Base-by-base conservation (phyloP, 1,140 invertebrate species). In the Ceratosolen fusciceps region DNA sequence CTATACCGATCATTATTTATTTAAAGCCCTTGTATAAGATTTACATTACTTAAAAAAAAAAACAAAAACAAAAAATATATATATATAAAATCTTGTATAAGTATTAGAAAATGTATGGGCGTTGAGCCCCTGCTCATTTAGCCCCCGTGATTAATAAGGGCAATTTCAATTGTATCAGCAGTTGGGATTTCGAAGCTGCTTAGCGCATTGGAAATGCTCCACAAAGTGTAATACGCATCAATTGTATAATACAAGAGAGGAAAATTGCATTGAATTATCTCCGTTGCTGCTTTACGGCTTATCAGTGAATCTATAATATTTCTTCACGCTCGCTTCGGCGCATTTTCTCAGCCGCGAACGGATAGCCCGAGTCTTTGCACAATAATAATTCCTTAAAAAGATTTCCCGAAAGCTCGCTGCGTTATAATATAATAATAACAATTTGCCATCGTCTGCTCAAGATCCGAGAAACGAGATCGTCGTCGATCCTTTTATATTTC, bases 391-490 rank as follows among this genome's bases (percentile, higher is more conserved):
- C 29, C 74, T 65, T 7, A 52, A 65, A 65, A 49, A 43, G 29
- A 14, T 26, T 60, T 47, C 26, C 29, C 29, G 26, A 72, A 72
- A 72, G 47, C 49, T 26, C 52, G 49, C 60, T 14, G 47, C 29
- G 12, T 9, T 56, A 24, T 78, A 78, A 78, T 72, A 72, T 60
- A 78, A 78, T 78, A 78, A 72, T 60, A 78, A 78, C 72, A 78
- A 78, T 58, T 31, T 43, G 16, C 43, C 29, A 62, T 34, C 49
- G 19, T 43, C 2, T 49, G 67, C 9, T 49, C 39, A 29, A 70
- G 67, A 65, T 65, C 1, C 34, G n/a, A 16, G 12, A n/a, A 71
- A 52, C 52, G 52, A 78, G 56, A 78, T 60, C 74, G 2, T 77
- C 68, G 37, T 78, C 68, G 26, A 78, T 60, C 29, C 58, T 16